A percentile compares a stretch with the other conserved stretches of the same genome.
These are phyloP conservation scores for Polyodon spathula DNA, from an alignment of 2,113 vertebrate genomes.

Conservation along the genomic window DNA sequence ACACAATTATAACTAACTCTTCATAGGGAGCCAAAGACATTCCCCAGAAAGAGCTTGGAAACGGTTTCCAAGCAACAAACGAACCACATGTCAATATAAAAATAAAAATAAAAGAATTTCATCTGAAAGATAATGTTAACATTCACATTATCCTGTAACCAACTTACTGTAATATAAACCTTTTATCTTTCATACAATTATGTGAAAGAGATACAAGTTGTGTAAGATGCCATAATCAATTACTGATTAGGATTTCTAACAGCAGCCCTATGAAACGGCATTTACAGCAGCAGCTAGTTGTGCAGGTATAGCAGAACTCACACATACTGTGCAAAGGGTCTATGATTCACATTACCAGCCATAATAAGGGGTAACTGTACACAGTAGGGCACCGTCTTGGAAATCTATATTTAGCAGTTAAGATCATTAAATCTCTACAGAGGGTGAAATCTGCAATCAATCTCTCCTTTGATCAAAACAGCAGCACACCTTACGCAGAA, in stretches of 20 bases:
- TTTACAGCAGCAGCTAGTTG: background rate
- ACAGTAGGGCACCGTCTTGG: background rate
- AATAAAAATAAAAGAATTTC: too few relatives aligned
- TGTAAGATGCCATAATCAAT: too few relatives aligned
- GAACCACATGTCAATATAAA: conserved; percentile 3
- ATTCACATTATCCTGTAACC: conserved; percentile 4
- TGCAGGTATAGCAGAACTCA: background rate
- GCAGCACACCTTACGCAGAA: too few relatives aligned
- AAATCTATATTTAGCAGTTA: background rate
- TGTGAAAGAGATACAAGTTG: too few relatives aligned
- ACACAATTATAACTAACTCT: conserved; percentile 7
- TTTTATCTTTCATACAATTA: too few relatives aligned
- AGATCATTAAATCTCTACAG: background rate
- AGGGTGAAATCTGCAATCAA: background rate
- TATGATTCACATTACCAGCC: background rate
- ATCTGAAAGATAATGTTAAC: conserved; percentile 12
- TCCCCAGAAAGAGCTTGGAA: conserved; percentile 7
- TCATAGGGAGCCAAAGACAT: conserved; percentile 3
- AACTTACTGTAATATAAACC: too few relatives aligned
- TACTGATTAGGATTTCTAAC: too few relatives aligned
- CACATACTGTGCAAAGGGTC: background rate
- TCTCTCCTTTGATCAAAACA: background rate
- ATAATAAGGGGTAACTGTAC: background rate
- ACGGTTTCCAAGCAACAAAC: conserved; percentile 17
- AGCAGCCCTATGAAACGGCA: too few relatives aligned